Evolutionary conservation across 1,140 invertebrate species (phyloP).

Genomic region (Pseudomyrmex flavicornis): DNA sequence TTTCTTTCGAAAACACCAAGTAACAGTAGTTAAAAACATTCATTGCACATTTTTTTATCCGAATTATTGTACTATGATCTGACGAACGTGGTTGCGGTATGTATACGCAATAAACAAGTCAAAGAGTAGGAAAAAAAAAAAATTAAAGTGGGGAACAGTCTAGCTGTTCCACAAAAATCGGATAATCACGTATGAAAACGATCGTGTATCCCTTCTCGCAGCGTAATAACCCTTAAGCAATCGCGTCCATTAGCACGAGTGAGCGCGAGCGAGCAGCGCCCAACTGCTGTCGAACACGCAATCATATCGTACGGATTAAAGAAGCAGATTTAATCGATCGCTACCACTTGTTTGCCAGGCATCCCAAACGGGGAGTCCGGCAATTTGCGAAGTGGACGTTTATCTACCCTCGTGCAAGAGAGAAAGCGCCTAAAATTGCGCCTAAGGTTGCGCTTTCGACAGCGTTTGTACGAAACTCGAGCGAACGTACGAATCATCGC

Average conservation of each 20-base stretch:
- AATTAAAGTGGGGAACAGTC: not conserved
- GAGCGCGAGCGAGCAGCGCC: not conserved
- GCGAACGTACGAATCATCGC: constrained; percentile 34
- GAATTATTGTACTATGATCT: not conserved
- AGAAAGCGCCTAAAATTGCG: not conserved
- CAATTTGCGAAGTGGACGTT: constrained; percentile 9
- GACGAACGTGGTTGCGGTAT: not conserved
- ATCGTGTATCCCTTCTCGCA: constrained; percentile 40
- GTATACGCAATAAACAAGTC: not conserved
- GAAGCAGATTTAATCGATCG: constrained; percentile 49
- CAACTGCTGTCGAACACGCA: constrained; percentile 35
- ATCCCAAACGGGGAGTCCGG: not conserved
- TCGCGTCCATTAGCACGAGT: constrained; percentile 35
- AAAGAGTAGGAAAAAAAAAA: not conserved
- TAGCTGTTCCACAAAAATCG: constrained; percentile 22
- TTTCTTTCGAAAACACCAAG: not conserved
- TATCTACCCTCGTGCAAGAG: constrained; percentile 5
- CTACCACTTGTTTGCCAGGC: constrained; percentile 1
- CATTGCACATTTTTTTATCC: constrained; percentile 2
- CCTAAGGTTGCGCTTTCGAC: constrained; percentile 8
- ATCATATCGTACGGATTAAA: constrained; percentile 36
- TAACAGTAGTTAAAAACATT: not conserved
- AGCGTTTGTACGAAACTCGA: constrained; percentile 21
- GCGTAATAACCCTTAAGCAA: constrained; percentile 55
- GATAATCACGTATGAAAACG: constrained; percentile 38